Evolutionary conservation across 2,113 vertebrate genomes (phyloP).

Genomic region (Ailuropoda melanoleuca): DNA sequence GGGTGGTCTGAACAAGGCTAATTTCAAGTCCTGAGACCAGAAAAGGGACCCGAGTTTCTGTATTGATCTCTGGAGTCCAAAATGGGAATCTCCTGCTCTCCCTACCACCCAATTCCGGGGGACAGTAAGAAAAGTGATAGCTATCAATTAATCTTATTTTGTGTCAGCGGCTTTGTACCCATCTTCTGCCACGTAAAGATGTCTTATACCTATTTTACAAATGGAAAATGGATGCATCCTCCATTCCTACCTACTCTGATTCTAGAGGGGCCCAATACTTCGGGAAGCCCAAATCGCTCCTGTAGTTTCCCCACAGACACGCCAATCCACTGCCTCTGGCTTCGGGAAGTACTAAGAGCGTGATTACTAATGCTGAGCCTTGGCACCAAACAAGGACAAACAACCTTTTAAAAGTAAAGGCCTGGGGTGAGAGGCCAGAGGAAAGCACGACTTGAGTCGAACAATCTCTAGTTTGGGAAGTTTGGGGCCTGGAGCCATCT

Average conservation of each 20-base stretch:
- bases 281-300: background rate
- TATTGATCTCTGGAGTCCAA: background rate
- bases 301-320: background rate
- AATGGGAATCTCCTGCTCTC: background rate
- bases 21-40: background rate
- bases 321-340: background rate
- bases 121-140: background rate
- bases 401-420: background rate
- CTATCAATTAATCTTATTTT: background rate
- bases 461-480: background rate
- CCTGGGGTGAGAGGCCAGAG: background rate
- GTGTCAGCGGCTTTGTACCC: background rate
- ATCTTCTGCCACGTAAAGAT: background rate
- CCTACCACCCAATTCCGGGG: background rate
- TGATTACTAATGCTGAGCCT: too few species aligned
- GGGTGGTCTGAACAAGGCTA: background rate
- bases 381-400: background rate
- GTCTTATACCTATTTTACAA: background rate
- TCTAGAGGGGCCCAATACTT: background rate
- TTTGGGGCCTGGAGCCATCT: background rate
- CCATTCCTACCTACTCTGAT: background rate
- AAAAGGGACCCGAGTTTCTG: background rate
- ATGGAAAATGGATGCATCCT: background rate
- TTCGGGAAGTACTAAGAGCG: background rate
- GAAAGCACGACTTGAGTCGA: background rate